These are phyloP conservation scores for Fulica atra DNA, from an alignment of 2,113 vertebrate genomes.

Conservation along the genomic window DNA sequence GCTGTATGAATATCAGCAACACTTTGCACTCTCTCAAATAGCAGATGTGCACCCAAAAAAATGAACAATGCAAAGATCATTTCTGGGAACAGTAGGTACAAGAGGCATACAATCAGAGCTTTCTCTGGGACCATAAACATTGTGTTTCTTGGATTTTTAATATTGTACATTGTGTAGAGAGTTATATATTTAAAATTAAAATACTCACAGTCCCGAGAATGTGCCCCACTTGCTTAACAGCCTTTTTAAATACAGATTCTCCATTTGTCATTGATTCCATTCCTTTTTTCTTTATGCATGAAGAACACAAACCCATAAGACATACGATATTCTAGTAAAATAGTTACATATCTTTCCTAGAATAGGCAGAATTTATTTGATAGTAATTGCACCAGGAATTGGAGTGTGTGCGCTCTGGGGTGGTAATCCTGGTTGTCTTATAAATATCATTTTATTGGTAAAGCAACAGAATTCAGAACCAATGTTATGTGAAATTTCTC, in stretches of 20 bases:
- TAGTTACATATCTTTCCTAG: neutral
- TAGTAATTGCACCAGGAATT: neutral
- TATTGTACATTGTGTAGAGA: neutral
- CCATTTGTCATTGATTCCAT: neutral
- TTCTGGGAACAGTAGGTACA: neutral
- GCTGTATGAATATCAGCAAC: neutral
- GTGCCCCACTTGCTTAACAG: neutral
- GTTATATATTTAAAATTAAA: neutral
- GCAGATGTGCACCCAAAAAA: neutral
- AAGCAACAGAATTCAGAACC: neutral
- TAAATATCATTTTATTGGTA: neutral
- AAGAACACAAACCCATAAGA: constrained; percentile 3
- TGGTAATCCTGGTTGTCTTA: neutral
- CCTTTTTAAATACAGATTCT: neutral
- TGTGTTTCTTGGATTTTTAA: neutral
- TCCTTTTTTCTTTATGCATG: neutral
- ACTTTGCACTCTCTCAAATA: neutral
- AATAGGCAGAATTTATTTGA: neutral
- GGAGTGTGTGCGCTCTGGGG: neutral
- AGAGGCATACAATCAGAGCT: neutral
- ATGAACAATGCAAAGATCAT: neutral
- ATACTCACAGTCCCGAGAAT: neutral
- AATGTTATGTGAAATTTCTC: neutral
- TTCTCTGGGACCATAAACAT: neutral
- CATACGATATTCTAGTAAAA: neutral